Base-by-base conservation (phyloP, 2,797 vertebrate genomes). In the Antrozous pallidus region DNA sequence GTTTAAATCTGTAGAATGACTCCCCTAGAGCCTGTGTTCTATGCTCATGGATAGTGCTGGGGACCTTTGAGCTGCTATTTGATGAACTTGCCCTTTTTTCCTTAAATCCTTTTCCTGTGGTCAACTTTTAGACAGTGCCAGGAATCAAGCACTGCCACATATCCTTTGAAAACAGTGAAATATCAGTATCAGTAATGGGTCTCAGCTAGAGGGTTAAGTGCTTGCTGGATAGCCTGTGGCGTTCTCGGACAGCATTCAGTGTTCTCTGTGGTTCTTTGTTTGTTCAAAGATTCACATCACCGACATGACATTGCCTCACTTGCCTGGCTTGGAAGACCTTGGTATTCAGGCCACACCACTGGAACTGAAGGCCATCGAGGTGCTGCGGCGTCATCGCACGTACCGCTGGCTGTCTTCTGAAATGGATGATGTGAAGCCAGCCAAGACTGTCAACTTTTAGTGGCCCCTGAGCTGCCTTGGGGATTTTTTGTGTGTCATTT, bases 301-400 rank as follows among this genome's bases (percentile, higher is more conserved):
- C 71, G 99, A 99, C 97, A 98, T 98, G 98, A 98, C 95, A 42
- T 97, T 98, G 92, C 99, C 98, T 1, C 98, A 98, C 49, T 98
- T 99, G 77, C 99, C 99, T 4, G 99, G 99, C 88, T 98, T 99
- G 90, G 98, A 99, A 96, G 99, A 99, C 95, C 98, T 99, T 22
- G 99, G 98, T 2, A 98, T 99, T 95, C 95, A 98, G 7, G 97
- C 99, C 22, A 93, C 98, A 8, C 86, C 98, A 0, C 97, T 99
- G 65, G 99, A 99, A 71, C 98, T 99, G 96, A 99, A 97, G 97
- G 99, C 99, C 22, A 99, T 99, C 0, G 99, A 99, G 97, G 98
- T 99, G 87, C 97, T 99, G 94, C 99, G 99, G 47, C 98, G 98
- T 31, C 99, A 99, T 93, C 99, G 99, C 38, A 97, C 97, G 8